Conservation (phyloP, 2,113 vertebrate species). For the Eulemur rufifrons region DNA sequence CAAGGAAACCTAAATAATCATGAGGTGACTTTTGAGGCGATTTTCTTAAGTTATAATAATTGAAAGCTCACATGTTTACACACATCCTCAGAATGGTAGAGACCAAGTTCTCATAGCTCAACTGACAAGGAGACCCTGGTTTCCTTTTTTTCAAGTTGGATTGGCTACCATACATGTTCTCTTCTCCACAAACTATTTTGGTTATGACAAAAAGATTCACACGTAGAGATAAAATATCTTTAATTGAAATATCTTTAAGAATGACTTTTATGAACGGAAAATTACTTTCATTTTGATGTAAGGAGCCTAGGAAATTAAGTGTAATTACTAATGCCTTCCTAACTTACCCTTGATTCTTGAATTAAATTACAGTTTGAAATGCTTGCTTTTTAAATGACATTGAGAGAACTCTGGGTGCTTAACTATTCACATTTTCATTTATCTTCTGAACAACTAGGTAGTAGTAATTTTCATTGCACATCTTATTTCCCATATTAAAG, state of each 20-base stretch:
- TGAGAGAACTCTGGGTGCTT: conserved; percentile 23
- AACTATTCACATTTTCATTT: conserved; percentile 65
- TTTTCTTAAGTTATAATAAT: conserved; percentile 32
- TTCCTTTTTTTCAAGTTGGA: background rate
- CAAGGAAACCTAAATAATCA: background rate
- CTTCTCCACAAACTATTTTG: background rate
- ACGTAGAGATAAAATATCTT: background rate
- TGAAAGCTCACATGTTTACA: background rate
- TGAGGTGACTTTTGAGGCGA: background rate
- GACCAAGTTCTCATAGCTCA: background rate
- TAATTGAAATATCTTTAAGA: conserved; percentile 43
- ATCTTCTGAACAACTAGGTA: conserved; percentile 42
- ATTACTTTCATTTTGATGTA: conserved; percentile 49
- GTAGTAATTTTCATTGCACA: conserved; percentile 56
- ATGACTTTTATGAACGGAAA: conserved; percentile 42
- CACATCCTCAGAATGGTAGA: background rate
- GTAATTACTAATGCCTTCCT: conserved; percentile 1
- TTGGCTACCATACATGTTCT: background rate
- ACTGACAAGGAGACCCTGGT: background rate
- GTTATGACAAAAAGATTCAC: background rate
- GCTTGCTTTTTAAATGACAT: conserved; percentile 55
- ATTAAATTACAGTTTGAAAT: conserved; percentile 54
- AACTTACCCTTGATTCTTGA: conserved; percentile 15
- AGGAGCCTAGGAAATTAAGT: conserved; percentile 45
- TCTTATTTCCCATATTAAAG: conserved; percentile 38